Base-by-base conservation (phyloP, 2,113 vertebrate species). In the Paramisgurnus dabryanus region DNA sequence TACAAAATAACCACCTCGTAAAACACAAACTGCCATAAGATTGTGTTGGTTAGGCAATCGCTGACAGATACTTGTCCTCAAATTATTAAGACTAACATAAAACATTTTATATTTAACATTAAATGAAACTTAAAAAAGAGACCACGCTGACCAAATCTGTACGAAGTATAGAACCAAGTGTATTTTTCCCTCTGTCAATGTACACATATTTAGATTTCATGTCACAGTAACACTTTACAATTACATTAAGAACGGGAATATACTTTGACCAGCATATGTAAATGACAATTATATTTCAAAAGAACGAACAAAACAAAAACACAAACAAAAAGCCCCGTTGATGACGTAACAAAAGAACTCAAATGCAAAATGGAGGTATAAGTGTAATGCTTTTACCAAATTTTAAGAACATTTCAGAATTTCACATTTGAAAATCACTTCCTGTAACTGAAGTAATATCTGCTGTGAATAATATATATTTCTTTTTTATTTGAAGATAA, bases 131-230 rank as follows among this genome's bases (percentile, higher is more conserved):
- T 9, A 43, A 85, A 78, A 80, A 88, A 87, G 85, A 82, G 82
- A 87, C 84, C 79, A 92, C 88, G 89, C 87, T 79, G 78, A 84
- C 27, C 63, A 78, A 67, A 85, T 85, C 86, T 90, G 85, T 94
- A 94, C 91, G 92, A 95, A 95, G 93, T 94, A 94, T 95, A 95
- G 93, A 94, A 94, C 93, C 93, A 94, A 94, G 90, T 94, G 93
- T 95, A 94, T 94, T 94, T 92, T 92, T 91, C 92, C 91, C 91
- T 93, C 92, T 93, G 92, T 92, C 92, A 93, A 93, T 92, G 91
- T 94, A 94, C 93, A 95, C 92, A 93, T 92, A 92, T 91, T 93
- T 89, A 92, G 90, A 93, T 91, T 77, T 92, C 90, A 93, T 94
- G 91, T 92, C 92, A 95, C 94, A 92, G 91, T 90, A 94, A 94